Base-by-base conservation (phyloP, 1,140 invertebrate species). In the Heterodera carotae region DNA sequence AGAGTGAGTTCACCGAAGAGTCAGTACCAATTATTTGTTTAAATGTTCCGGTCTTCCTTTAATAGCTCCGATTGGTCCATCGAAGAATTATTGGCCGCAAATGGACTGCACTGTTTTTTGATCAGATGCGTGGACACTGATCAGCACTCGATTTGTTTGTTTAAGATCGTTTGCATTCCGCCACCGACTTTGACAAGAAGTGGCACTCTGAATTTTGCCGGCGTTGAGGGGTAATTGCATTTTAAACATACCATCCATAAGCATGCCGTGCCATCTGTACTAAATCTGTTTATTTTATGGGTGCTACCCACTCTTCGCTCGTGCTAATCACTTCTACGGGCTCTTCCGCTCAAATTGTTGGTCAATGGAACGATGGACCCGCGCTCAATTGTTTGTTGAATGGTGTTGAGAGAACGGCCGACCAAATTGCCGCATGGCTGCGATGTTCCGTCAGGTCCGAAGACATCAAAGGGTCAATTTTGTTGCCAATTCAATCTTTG, bases 261-360 rank as follows among this genome's bases (percentile, higher is more conserved):
- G 31, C 25, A 8, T 53, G 10, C 25, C 25, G n/a, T 22, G 8
- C 62, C 33, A 2, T 66, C 29, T 66, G n/a, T 27, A 66, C 12
- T 27, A 4, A 8, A 27, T 62, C n/a, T 34, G 31, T 73, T 59
- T 27, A 31, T 56, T 82, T 88, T 76, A 89, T 88, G n/a, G 89
- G 89, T 64, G 89, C 87, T 8, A 89, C 89, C 31, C 79, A 85
- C 56, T 89, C 88, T 0, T 87, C 87, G 60, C 83, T 89, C 74
- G 85, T 89, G 7, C 78, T 89, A 8, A 76, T 89, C n/a, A 79
- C 85, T 60, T 83, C 78, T n/a, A 82, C 86, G 79, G 88, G 88
- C 18, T 15, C 0, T 56, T 56, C 48, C 48, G 22, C 22, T 22
- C 79, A 70, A 25, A 66, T 62, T 59, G 15, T 77, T 15, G 59